Percentiles rank a stretch among this genome's conserved stretches.
These are phyloP conservation scores for Halocynthia roretzi DNA, from an alignment of 23 tunicate species.

Conservation along the genomic window DNA sequence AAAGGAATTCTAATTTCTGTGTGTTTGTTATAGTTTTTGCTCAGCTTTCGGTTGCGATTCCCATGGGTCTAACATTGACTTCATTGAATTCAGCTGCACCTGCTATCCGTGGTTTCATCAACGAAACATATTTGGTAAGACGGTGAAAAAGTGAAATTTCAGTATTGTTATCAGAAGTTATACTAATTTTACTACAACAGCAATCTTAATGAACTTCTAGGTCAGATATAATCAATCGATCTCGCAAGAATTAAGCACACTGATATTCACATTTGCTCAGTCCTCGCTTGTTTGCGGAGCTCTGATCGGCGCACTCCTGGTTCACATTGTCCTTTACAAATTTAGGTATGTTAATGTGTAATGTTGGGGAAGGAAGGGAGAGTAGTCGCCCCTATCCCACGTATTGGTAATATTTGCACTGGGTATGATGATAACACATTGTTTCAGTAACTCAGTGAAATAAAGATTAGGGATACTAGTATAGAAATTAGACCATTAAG, in stretches of 20 bases:
- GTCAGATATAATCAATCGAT: neutral
- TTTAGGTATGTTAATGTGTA: conserved; percentile 10
- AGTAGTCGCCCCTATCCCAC: no score
- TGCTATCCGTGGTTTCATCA: conserved; percentile 9
- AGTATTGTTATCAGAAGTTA: no score
- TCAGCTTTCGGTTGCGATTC: conserved; percentile 5
- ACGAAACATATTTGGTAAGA: conserved; percentile 20
- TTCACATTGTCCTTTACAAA: conserved; percentile 5
- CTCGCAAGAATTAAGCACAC: neutral
- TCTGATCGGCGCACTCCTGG: conserved; percentile 13
- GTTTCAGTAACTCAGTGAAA: no score
- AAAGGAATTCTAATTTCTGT: conserved; percentile 8
- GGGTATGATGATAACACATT: no score
- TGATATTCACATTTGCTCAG: conserved; percentile 17
- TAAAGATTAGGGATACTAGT: no score
- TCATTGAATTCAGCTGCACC: conserved; percentile 31
- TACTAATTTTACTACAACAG: no score
- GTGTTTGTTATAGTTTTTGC: conserved; percentile 24
- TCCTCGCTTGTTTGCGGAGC: conserved; percentile 23
- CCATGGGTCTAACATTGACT: conserved; percentile 13
- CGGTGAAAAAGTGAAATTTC: no score
- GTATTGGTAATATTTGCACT: no score
- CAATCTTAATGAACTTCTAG: neutral
- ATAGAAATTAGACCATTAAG: neutral
- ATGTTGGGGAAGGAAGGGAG: no score